Percentiles rank a stretch among this genome's conserved stretches.
phyloP scores from a whole-genome alignment of 2,113 vertebrate genomes.

The Accipiter cooperii region DNA sequence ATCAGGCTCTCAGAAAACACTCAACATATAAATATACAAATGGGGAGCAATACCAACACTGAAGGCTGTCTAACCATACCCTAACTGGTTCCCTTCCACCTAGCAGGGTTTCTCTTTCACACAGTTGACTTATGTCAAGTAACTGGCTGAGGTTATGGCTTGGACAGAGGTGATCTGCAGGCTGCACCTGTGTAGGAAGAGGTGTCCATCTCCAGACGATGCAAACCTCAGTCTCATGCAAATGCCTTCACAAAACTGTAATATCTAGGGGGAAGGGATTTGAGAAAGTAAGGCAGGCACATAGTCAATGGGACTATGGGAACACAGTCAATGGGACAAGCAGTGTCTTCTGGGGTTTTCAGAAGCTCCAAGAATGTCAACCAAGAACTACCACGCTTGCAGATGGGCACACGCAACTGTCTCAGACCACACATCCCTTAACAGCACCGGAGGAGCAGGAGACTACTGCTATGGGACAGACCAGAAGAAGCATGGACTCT shows the following conservation, averaged over 20 bases:
- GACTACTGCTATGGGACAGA: background rate
- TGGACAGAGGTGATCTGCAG: background rate
- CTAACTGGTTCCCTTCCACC: background rate
- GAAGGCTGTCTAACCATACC: background rate
- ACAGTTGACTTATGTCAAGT: background rate
- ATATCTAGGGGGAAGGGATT: background rate
- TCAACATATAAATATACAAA: background rate
- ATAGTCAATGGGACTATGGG: background rate
- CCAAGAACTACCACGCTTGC: background rate
- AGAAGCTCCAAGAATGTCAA: background rate
- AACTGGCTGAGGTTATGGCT: background rate
- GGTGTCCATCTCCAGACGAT: background rate
- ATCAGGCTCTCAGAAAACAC: background rate
- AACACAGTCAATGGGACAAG: background rate
- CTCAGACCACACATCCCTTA: background rate
- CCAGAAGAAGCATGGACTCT: background rate
- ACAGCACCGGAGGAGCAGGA: fast-evolving
- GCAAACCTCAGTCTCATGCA: background rate
- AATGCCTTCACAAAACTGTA: background rate
- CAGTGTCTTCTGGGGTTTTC: background rate
- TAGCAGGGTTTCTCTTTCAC: background rate
- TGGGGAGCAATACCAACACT: background rate
- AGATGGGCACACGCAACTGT: fast-evolving
- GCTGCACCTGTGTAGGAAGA: background rate
- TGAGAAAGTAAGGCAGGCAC: background rate